These are phyloP conservation scores for Nowickia ferox DNA, from an alignment of 2,888 invertebrate species.

Conservation along the genomic window DNA sequence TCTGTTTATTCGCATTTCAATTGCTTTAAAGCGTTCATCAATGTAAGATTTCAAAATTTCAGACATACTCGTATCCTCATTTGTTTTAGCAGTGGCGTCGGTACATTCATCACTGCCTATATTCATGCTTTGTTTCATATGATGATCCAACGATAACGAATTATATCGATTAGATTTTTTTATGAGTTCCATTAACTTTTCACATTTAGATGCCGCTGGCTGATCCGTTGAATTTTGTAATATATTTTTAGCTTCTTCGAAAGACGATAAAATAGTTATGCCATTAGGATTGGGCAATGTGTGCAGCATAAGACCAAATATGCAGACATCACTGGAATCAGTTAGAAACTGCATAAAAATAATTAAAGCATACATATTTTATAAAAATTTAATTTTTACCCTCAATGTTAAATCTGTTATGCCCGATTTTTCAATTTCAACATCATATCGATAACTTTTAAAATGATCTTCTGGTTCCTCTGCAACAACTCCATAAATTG, in stretches of 20 bases:
- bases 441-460: conserved; percentile 79
- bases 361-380: not conserved
- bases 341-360: conserved; percentile 75
- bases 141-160: conserved; percentile 39
- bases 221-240: conserved; percentile 75
- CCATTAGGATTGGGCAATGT: conserved; percentile 80
- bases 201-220: conserved; percentile 77
- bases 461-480: conserved; percentile 75
- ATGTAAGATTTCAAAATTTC: conserved; percentile 75
- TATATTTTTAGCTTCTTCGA: conserved; percentile 70
- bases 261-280: conserved; percentile 76
- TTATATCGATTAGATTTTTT: conserved; percentile 19
- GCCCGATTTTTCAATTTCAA: conserved; percentile 79
- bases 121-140: conserved; percentile 47
- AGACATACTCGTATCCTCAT: not conserved
- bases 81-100: not conserved
- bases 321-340: conserved; percentile 77
- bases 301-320: conserved; percentile 80
- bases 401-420: conserved; percentile 78
- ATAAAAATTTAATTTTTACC: conserved; percentile 65
- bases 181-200: conserved; percentile 76
- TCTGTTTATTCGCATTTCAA: conserved; percentile 75
- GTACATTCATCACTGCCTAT: not conserved
- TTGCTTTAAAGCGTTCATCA: conserved; percentile 75
- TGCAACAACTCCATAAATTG: conserved; percentile 76